Percentiles rank a stretch among this genome's conserved stretches.
Evolutionary conservation across 2,797 vertebrate genomes (phyloP).

Genomic region (Spatula clypeata): DNA sequence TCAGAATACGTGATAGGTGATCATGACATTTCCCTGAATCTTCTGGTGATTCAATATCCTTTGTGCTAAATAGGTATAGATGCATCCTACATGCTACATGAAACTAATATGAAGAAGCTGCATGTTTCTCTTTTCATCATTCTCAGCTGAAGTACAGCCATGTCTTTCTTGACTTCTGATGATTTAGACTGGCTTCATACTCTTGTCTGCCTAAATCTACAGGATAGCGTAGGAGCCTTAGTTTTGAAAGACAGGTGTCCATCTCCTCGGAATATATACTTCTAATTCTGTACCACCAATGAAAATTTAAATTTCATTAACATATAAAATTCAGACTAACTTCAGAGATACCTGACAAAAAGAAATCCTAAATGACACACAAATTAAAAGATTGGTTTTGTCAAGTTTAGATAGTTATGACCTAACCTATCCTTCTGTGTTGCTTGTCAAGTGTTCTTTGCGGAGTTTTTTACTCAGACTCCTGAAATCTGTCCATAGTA

Average conservation of each 20-base stretch:
- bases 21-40: background rate
- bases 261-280: background rate
- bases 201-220: background rate
- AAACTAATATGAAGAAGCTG: background rate
- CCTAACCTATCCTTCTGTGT: background rate
- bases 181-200: background rate
- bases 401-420: background rate
- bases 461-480: background rate
- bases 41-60: background rate
- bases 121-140: background rate
- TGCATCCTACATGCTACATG: background rate
- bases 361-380: background rate
- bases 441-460: background rate
- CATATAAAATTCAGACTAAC: background rate
- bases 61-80: background rate
- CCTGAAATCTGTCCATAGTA: background rate
- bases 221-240: background rate
- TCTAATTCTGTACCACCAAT: fast-evolving
- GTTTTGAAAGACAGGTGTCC: background rate
- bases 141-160: background rate
- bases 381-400: background rate
- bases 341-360: background rate
- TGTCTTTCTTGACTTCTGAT: background rate
- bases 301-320: background rate
- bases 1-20: background rate